phyloP scores from a whole-genome alignment of 2,113 vertebrate species.

The Synodontis membranacea region DNA sequence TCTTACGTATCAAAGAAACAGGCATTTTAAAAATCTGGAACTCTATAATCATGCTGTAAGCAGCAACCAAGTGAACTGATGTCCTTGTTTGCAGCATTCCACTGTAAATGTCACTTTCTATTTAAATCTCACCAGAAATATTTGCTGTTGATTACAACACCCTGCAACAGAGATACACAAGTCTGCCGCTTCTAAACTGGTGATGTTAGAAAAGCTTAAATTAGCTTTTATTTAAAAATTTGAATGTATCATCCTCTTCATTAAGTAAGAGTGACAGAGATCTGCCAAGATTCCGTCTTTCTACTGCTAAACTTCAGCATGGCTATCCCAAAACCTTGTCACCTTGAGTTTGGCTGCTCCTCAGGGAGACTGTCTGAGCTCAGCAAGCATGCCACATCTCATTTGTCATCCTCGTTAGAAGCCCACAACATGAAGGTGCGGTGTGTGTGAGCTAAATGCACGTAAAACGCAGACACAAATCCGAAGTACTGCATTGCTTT shows the following conservation, averaged over 20 bases:
- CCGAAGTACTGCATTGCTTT: neutral
- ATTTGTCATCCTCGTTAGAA: conserved; percentile 68
- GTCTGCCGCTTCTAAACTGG: conserved; percentile 13
- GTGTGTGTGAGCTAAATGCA: conserved; percentile 39
- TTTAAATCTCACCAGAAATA: conserved; percentile 48
- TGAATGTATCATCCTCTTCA: neutral
- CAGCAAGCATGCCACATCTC: conserved; percentile 53
- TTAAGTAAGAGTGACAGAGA: neutral
- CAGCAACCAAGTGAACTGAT: conserved; percentile 18
- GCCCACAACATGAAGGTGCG: conserved; percentile 33
- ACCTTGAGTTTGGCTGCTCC: conserved; percentile 23
- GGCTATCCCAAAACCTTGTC: conserved; percentile 17
- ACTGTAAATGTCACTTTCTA: conserved; percentile 48
- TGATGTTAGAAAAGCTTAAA: conserved; percentile 25
- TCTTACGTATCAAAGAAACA: neutral
- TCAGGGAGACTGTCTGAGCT: conserved; percentile 36
- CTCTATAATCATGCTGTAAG: neutral
- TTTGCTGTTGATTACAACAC: conserved; percentile 47
- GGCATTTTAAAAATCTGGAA: neutral
- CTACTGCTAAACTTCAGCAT: neutral
- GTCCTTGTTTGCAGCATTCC: conserved; percentile 38
- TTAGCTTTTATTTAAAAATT: too few relatives aligned
- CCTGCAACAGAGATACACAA: conserved; percentile 10
- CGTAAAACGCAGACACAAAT: conserved; percentile 43
- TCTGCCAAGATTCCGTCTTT: neutral